Evolutionary conservation across 2,888 invertebrate species (phyloP), one percentile per base, ranked within the genome.

Genomic region (Doris montereyensis): DNA sequence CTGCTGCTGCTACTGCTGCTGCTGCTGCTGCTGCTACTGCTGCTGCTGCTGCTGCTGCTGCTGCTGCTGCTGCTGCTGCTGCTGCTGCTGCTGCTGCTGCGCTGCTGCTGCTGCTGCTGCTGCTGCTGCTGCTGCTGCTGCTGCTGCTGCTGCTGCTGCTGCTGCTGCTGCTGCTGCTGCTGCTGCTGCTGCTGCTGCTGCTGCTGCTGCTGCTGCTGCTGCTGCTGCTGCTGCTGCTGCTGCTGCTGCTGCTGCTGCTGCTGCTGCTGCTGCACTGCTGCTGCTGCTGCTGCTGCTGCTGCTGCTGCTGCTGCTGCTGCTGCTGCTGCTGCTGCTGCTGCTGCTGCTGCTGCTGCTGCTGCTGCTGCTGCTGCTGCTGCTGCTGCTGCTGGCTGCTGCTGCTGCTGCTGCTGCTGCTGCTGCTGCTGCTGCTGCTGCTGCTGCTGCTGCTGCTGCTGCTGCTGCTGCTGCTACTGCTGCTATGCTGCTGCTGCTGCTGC

Each of bases 331-430:
- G 60, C 60, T 60, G 60, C 8, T 60, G 60, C 60, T 60, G 60
- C 60, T 60, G 60, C 60, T 60, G 60, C 8, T 60, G 60, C 60
- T 60, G 60, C 60, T 60, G 60, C 60, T 60, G 60, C 8, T 60
- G 60, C 60, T 60, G 60, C 60, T 60, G 60, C 60, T 60, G 60
- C 8, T 60, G 60, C 60, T 60, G 60, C 60, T 60, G 60, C 60
- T 60, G 60, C 8, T 60, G 60, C 60, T 60, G n/a, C n/a, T n/a
- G n/a, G n/a, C n/a, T n/a, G n/a, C n/a, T n/a, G n/a, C n/a, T n/a
- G n/a, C n/a, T n/a, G 60, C 60, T 60, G 60, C 60, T 60, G 60
- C 8, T 60, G 60, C 60, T 60, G 60, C 60, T 60, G 60, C 60
- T 60, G 60, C 8, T 60, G 60, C 60, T 60, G 60, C 60, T 60